Conservation (phyloP, 2,113 vertebrate genomes). For the Callaeas wilsoni region DNA sequence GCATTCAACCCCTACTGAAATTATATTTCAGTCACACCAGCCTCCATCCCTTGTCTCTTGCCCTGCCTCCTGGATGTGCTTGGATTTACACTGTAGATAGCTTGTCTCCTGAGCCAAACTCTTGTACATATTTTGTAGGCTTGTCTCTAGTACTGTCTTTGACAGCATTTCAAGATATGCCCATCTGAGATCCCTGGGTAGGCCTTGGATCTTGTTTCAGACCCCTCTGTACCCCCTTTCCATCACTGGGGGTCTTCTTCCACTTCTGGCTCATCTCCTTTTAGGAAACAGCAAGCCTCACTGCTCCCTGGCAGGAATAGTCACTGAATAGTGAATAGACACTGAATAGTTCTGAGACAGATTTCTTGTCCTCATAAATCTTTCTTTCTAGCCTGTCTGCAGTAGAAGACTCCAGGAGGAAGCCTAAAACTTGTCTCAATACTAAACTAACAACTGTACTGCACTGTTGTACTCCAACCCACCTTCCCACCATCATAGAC, state of each 20-base stretch:
- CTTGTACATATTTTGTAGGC: neutral
- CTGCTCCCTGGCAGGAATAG: neutral
- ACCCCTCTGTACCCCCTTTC: fast-evolving
- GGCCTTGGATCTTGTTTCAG: neutral
- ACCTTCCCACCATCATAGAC: neutral
- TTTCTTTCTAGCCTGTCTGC: neutral
- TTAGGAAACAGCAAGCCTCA: neutral
- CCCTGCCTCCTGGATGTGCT: neutral
- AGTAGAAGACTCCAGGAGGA: neutral
- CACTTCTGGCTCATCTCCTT: neutral
- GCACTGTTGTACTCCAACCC: neutral
- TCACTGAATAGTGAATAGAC: neutral
- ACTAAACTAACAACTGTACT: neutral
- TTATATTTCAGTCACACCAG: neutral
- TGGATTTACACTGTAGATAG: neutral
- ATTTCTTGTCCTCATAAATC: neutral
- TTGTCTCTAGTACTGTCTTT: neutral
- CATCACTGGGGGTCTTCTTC: neutral
- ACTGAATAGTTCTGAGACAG: neutral
- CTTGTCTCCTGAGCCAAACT: neutral
- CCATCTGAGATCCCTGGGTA: neutral
- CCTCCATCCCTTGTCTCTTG: neutral
- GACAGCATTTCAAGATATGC: neutral
- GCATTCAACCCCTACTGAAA: neutral
- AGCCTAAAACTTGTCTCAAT: neutral